Evolutionary conservation across 2,888 invertebrate species (phyloP).

Genomic region (Metallyticus violacea): DNA sequence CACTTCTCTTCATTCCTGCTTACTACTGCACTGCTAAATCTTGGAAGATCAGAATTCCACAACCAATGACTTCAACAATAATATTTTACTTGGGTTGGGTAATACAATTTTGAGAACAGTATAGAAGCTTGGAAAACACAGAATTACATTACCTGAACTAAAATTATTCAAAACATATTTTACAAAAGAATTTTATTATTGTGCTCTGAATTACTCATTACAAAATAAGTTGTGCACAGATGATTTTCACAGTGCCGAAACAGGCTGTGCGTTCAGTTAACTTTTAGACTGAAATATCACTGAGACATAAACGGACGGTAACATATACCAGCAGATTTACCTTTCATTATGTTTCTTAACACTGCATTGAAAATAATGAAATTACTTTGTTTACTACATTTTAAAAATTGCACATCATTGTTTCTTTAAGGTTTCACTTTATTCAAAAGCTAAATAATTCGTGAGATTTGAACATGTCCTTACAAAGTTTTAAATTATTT

Average conservation of each 20-base stretch:
- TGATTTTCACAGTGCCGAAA: background rate
- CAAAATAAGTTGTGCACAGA: background rate
- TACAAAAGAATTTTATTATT: background rate
- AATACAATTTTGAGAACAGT: background rate
- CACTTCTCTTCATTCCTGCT: constrained; percentile 1
- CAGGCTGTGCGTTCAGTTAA: background rate
- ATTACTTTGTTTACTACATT: too few relatives aligned
- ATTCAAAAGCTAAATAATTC: background rate
- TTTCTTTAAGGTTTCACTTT: background rate
- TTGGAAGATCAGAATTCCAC: constrained; percentile 2
- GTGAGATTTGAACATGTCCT: too few relatives aligned
- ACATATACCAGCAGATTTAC: background rate
- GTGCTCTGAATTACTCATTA: background rate
- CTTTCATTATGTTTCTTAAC: background rate
- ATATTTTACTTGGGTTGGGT: background rate
- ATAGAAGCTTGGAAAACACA: background rate
- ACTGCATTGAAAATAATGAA: background rate
- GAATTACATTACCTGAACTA: background rate
- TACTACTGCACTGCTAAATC: background rate
- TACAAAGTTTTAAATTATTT: background rate
- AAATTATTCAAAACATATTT: background rate
- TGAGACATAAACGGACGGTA: background rate
- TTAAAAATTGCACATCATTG: too few relatives aligned
- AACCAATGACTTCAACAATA: background rate
- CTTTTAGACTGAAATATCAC: background rate